These are phyloP conservation scores for Chalcosyrphus nemorum DNA, from an alignment of 2,888 invertebrate species.

Conservation along the genomic window DNA sequence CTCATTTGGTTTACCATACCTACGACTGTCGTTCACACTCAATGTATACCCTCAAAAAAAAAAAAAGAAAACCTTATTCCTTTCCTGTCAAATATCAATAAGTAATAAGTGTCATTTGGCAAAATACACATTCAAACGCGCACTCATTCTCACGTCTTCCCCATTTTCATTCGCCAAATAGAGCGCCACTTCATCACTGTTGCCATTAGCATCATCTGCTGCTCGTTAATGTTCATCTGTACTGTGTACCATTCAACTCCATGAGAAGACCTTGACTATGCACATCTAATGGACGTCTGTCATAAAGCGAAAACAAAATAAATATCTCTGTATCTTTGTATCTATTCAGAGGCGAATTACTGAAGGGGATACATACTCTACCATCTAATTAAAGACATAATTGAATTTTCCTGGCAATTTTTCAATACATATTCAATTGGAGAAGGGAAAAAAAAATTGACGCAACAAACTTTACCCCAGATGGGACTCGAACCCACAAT, in stretches of 20 bases:
- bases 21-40: no score
- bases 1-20: neutral
- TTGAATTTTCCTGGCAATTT: neutral
- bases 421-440: no score
- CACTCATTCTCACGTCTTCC: neutral
- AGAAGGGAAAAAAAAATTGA: constrained; percentile 53
- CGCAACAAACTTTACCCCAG: constrained; percentile 76
- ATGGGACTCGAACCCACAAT: constrained; percentile 78
- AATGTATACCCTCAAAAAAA: no score
- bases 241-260: neutral
- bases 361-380: neutral
- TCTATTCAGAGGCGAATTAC: neutral
- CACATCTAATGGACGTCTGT: constrained; percentile 1
- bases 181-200: neutral
- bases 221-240: neutral
- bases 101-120: neutral
- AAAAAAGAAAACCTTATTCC: neutral
- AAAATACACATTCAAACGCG: neutral
- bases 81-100: neutral
- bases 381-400: neutral
- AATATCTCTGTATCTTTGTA: neutral
- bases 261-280: neutral
- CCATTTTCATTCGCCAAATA: neutral
- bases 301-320: neutral
- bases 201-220: neutral